Evolutionary conservation across 2,888 invertebrate species (phyloP), one percentile per base, ranked within the genome.

Genomic region (Tiliacea citrago): DNA sequence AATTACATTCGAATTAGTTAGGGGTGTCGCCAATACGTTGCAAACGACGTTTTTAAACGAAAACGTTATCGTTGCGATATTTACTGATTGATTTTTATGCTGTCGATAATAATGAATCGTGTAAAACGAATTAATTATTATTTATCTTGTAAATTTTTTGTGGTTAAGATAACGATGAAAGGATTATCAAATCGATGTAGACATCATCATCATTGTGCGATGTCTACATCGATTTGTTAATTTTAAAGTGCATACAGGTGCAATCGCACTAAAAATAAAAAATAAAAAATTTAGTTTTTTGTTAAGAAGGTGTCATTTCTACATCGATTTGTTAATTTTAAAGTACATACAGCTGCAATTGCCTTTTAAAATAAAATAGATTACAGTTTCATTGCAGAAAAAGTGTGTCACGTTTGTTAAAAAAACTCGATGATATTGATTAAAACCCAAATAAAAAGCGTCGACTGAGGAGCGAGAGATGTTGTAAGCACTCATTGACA

Each of bases 1-100:
- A 65, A 73, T 79, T 79, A 80, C n/a, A 67, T 35, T 13, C 35
- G 13, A 60, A 81, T 81, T 81, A 81, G 76, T 55, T 57, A 84
- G 35, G 76, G 68, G n/a, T 80, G 75, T 68, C 80, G 67, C 83
- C 67, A 83, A 68, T 42, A 60, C 51, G 75, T 81, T 84, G 68
- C 84, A 61, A 74, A 63, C 24, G 8, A 75, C 51, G n/a, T 53
- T 49, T 66, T 49, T 16, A 29, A 70, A 60, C 49, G 79, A 78
- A 60, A 75, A 78, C 47, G 72, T 21, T 69, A 21, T 8, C 16
- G 55, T 76, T 82, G 68, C 82, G 51, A 51, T 82, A 66, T 68
- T 81, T 35, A 12, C 18, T 60, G 75, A 84, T 84, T 70, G 81
- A 84, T 81, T 84, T 80, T 68, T 39, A 75, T 71, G 81, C 82